Conservation (phyloP, 2,888 invertebrate species). For the Noctua janthe region DNA sequence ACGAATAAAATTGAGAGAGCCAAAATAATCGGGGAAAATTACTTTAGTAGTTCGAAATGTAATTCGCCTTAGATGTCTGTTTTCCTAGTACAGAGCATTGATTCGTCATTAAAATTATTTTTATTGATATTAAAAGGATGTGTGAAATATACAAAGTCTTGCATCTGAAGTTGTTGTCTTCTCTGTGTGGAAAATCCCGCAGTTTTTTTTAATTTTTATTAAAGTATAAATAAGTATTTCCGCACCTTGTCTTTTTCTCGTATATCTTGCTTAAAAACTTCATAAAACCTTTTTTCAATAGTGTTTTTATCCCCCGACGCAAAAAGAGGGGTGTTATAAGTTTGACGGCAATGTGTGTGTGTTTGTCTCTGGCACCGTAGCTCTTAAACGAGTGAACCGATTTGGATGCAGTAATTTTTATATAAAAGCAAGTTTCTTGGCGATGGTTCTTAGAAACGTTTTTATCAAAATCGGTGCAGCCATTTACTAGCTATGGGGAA, state of each 20-base stretch:
- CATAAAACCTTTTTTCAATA: background rate
- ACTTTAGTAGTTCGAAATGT: conserved; percentile 23
- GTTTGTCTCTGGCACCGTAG: too few species aligned
- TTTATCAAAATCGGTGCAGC: too few species aligned
- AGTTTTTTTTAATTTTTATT: background rate
- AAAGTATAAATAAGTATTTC: conserved; percentile 36
- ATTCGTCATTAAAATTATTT: conserved; percentile 35
- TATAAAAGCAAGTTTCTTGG: too few species aligned
- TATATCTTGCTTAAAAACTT: background rate
- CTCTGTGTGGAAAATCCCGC: background rate
- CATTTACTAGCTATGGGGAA: too few species aligned
- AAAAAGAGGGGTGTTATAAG: too few species aligned
- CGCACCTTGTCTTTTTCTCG: conserved; percentile 7
- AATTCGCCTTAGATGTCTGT: conserved; percentile 25
- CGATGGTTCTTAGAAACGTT: too few species aligned
- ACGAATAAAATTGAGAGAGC: background rate
- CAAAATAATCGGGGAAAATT: conserved; percentile 17
- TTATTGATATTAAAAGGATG: conserved; percentile 49
- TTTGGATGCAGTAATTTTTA: too few species aligned
- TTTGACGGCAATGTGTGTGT: too few species aligned
- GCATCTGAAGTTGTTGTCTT: background rate
- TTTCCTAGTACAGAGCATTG: conserved; percentile 25
- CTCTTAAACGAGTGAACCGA: too few species aligned
- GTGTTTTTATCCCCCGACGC: too few species aligned
- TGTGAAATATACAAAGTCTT: conserved; percentile 33